These are phyloP conservation scores for Limnothrissa miodon DNA, from an alignment of 2,113 vertebrate genomes.

Conservation along the genomic window DNA sequence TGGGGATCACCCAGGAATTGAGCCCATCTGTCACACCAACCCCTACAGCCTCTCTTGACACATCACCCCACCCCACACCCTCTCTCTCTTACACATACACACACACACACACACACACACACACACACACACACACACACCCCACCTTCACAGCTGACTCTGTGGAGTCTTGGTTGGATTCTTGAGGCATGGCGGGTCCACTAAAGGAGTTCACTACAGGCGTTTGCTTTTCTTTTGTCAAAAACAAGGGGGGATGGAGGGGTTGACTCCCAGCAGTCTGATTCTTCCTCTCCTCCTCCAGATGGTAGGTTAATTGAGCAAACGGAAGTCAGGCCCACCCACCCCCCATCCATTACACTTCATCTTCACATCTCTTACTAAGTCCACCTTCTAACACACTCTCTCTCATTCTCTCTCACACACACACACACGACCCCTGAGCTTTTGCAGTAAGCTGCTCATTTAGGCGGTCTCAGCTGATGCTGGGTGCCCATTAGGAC, in stretches of 20 bases:
- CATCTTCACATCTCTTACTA: constrained; percentile 32
- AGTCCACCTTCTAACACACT: neutral
- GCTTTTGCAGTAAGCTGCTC: constrained; percentile 33
- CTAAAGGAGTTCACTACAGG: constrained; percentile 14
- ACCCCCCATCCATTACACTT: constrained; percentile 52
- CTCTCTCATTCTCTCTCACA: no score
- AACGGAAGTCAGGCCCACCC: constrained; percentile 53
- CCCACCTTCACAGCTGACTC: constrained; percentile 35
- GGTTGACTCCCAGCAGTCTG: constrained; percentile 47
- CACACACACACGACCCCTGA: neutral
- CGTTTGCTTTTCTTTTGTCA: neutral
- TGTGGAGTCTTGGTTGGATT: constrained; percentile 43
- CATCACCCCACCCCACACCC: constrained; percentile 32
- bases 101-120: neutral
- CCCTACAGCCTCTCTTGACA: constrained; percentile 20
- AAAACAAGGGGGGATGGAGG: constrained; percentile 35
- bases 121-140: neutral
- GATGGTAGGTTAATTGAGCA: constrained; percentile 68
- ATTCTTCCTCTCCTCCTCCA: constrained; percentile 50
- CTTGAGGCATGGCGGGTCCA: constrained; percentile 44
- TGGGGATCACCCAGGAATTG: constrained; percentile 54
- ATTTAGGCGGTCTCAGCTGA: constrained; percentile 46
- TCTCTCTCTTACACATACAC: neutral
- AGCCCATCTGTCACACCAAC: constrained; percentile 58
- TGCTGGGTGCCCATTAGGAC: constrained; percentile 46